A percentile compares a stretch with the other conserved stretches of the same genome.
Evolutionary conservation across 1,140 invertebrate species (phyloP).

Genomic region (Zaprionus africanus): DNA sequence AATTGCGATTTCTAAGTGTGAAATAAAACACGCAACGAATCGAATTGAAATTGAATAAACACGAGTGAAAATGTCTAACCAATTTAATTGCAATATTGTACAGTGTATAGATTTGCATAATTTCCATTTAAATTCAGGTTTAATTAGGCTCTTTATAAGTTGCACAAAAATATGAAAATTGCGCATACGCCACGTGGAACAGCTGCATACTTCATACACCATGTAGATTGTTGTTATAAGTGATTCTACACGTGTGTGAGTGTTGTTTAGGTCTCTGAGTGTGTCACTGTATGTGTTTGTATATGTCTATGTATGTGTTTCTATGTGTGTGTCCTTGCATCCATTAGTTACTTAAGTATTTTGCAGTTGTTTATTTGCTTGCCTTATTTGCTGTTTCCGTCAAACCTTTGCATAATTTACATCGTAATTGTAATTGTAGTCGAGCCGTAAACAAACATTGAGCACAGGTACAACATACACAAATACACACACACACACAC

Average conservation of each 20-base stretch:
- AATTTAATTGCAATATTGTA: conserved; percentile 14
- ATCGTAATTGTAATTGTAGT: conserved; percentile 24
- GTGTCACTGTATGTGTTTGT: not conserved
- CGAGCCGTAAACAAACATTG: conserved; percentile 2
- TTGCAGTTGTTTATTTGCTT: conserved; percentile 10
- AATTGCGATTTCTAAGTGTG: conserved; percentile 10
- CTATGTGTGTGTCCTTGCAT: not conserved
- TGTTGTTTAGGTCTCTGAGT: not conserved
- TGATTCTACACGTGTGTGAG: not conserved
- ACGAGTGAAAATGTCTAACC: not conserved
- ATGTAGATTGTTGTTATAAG: not conserved
- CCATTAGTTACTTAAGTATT: conserved; percentile 9
- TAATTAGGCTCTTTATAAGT: not conserved
- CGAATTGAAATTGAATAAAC: conserved; percentile 26
- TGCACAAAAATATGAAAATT: not conserved
- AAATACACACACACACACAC: not conserved
- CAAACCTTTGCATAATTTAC: conserved; percentile 22
- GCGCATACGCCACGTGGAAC: conserved; percentile 6
- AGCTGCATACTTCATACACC: not conserved
- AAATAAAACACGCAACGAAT: conserved; percentile 7
- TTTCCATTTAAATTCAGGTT: conserved; percentile 23
- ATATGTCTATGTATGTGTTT: not conserved
- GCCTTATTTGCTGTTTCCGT: conserved; percentile 7
- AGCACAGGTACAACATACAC: not conserved
- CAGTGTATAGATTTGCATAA: conserved; percentile 23